Evolutionary conservation across 2,888 invertebrate genomes (phyloP), one percentile per base, ranked within the genome.

Genomic region (Diaprepes abbreviatus): DNA sequence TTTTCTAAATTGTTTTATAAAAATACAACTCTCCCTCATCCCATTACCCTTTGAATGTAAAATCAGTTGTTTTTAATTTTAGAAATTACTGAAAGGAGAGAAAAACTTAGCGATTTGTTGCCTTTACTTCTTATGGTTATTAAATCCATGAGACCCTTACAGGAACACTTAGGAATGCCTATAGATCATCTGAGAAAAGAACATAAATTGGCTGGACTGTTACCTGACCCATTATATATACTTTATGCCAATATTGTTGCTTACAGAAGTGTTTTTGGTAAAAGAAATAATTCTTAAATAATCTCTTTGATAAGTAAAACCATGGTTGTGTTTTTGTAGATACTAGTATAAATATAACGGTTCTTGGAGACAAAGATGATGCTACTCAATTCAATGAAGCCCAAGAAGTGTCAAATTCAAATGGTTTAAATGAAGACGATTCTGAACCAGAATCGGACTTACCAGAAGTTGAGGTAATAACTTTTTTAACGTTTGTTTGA

Each of bases 221-320:
- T 97, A 38, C 93, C 96, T 0, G 88, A 91, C 35, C 92, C 95
- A 0, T 85, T 97, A 14, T 97, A 96, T 83, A 88, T 96, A 73
- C 87, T 96, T 3, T 97, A 93, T 85, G 92, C 94, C 60, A 95
- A 96, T 85, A 87, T 92, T 17, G 89, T 90, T 80, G 94, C 94
- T 6, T 95, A 93, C 82, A 90, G 90, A 76, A 92, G 94, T 84
- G 93, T 91, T 33, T 90, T 92, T 77, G 91, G 91, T 84, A 82
- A 83, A 74, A 83, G 82, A 74, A 43, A 38, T 58, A 38, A 10
- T n/a, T 40, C 10, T 24, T 21, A n/a, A 1, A n/a, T 4, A 21
- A 24, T 10, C n/a, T 3, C 5, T 7, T 21, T 9, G 10, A 45
- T n/a, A 21, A 12, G 0, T 28, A 21, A 24, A 17, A 2, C 16